Evolutionary conservation across 2,113 vertebrate species (phyloP).

Genomic region (Siphamia tubifer): DNA sequence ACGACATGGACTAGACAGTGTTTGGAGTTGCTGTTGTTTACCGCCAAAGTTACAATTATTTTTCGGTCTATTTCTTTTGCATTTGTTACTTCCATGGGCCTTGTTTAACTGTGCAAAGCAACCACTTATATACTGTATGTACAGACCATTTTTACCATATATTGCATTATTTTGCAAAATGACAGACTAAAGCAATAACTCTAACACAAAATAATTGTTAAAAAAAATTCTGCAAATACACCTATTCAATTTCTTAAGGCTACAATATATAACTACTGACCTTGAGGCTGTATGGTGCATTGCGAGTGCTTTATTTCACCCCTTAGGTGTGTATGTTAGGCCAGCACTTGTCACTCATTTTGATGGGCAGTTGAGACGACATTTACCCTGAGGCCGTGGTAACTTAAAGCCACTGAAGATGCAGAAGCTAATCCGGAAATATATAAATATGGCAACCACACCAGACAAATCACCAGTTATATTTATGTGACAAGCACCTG

Average conservation of each 20-base stretch:
- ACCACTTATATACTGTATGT: neutral
- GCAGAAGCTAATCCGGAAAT: conserved; percentile 1
- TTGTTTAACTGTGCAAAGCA: neutral
- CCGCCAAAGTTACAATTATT: neutral
- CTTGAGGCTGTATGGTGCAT: conserved; percentile 37
- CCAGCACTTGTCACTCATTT: conserved; percentile 60
- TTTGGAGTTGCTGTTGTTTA: neutral
- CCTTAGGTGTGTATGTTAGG: conserved; percentile 45
- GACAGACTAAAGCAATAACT: neutral
- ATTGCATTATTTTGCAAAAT: conserved; percentile 29
- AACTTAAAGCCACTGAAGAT: conserved; percentile 29
- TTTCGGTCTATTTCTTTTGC: neutral
- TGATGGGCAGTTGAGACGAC: conserved; percentile 53
- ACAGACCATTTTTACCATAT: neutral
- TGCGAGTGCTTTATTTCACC: conserved; percentile 48
- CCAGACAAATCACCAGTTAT: neutral
- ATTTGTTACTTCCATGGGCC: neutral
- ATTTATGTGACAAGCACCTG: neutral
- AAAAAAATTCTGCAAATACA: neutral
- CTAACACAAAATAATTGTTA: neutral
- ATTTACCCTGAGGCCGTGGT: conserved; percentile 46
- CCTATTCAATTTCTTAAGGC: conserved; percentile 9
- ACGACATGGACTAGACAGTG: neutral
- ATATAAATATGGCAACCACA: neutral
- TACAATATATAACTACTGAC: conserved; percentile 35